These are phyloP conservation scores for Drosophila hydei DNA, from an alignment of 1,140 invertebrate genomes.

Conservation along the genomic window DNA sequence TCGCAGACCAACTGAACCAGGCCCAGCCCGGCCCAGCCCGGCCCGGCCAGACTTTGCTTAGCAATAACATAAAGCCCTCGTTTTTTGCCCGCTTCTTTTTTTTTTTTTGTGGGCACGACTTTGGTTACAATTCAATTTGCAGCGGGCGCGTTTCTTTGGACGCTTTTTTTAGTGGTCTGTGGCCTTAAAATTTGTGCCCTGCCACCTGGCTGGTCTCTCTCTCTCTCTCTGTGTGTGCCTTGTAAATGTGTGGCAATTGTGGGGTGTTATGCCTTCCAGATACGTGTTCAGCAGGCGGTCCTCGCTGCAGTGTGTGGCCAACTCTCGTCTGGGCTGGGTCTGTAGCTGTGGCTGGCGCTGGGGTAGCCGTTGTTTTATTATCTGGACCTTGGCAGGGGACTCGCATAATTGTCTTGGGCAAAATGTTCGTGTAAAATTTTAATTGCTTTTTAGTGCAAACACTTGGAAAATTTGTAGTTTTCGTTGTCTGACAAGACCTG, in stretches of 20 bases:
- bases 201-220: slow-evolving; percentile 14
- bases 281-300: slow-evolving; percentile 61
- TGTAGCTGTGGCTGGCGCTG: not conserved
- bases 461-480: slow-evolving; percentile 77
- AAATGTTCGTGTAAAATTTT: slow-evolving; percentile 79
- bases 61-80: slow-evolving; percentile 59
- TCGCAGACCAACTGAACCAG: slow-evolving; percentile 26
- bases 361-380: slow-evolving; percentile 64
- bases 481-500: slow-evolving; percentile 43
- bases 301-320: slow-evolving; percentile 59
- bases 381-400: slow-evolving; percentile 51
- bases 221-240: too few relatives aligned
- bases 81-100: slow-evolving; percentile 11
- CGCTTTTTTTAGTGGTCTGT: slow-evolving; percentile 48
- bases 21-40: too few relatives aligned
- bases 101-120: slow-evolving; percentile 54
- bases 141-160: slow-evolving; percentile 59
- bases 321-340: slow-evolving; percentile 31
- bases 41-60: slow-evolving; percentile 56
- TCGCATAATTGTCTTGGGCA: slow-evolving; percentile 75
- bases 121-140: slow-evolving; percentile 82
- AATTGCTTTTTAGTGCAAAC: slow-evolving; percentile 80
- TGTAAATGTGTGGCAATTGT: slow-evolving; percentile 74
- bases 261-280: slow-evolving; percentile 72
- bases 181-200: slow-evolving; percentile 58